These are phyloP conservation scores for Graphium colonna DNA, from an alignment of 2,888 invertebrate species.

Conservation along the genomic window DNA sequence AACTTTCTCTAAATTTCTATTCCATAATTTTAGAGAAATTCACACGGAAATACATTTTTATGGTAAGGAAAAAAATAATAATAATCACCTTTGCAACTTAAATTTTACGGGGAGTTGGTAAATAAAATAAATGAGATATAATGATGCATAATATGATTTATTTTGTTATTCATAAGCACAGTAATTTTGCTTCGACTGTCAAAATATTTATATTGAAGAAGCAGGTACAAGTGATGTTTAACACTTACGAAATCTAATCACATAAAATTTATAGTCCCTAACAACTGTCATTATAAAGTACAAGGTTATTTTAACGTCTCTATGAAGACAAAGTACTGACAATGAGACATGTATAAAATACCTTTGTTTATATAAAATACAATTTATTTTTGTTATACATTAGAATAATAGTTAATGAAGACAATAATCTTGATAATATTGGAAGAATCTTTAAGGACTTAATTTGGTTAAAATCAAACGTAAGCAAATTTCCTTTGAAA, in stretches of 20 bases:
- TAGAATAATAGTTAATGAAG: slow-evolving; percentile 22
- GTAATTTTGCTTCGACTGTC: slow-evolving; percentile 79
- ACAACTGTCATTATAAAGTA: slow-evolving; percentile 48
- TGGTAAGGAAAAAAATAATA: too few relatives aligned
- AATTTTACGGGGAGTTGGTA: too few relatives aligned
- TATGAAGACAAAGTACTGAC: slow-evolving; percentile 30
- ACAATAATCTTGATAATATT: not conserved
- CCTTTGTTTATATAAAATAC: slow-evolving; percentile 29
- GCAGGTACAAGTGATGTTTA: slow-evolving; percentile 78
- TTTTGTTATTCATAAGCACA: slow-evolving; percentile 76
- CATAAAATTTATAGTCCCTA: slow-evolving; percentile 40
- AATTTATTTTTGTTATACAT: slow-evolving; percentile 30
- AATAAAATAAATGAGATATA: slow-evolving; percentile 11
- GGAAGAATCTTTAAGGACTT: not conserved
- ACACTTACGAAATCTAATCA: slow-evolving; percentile 65
- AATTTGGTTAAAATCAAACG: too few relatives aligned
- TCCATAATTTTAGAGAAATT: too few relatives aligned
- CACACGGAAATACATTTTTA: too few relatives aligned
- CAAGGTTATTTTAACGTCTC: slow-evolving; percentile 31
- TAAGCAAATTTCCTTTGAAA: too few relatives aligned
- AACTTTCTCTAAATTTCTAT: too few relatives aligned
- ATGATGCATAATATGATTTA: slow-evolving; percentile 73
- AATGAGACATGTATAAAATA: slow-evolving; percentile 18
- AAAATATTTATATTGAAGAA: slow-evolving; percentile 72
- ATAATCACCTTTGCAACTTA: too few relatives aligned